phyloP scores from a whole-genome alignment of 2,797 vertebrate species.

The Australoheros facetus region DNA sequence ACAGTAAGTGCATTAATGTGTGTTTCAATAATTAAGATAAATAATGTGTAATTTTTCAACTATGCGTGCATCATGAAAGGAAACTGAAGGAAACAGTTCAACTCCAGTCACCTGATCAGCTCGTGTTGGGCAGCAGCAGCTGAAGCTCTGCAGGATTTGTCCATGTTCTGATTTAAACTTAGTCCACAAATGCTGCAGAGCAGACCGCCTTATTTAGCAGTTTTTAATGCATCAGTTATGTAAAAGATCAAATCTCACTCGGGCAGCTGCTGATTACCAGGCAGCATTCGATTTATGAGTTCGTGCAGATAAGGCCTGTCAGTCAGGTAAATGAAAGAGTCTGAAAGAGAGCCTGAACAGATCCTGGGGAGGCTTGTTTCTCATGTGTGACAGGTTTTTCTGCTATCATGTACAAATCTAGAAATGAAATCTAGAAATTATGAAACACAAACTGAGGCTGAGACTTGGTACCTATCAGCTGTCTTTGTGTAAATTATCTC shows the following conservation, averaged over 20 bases:
- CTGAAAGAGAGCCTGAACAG: too few species aligned
- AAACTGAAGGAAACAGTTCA: not conserved
- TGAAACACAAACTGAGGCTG: not conserved
- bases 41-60: not conserved
- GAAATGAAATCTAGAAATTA: not conserved
- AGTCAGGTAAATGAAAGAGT: not conserved
- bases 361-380: not conserved
- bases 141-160: not conserved
- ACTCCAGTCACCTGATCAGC: not conserved
- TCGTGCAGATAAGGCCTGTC: not conserved
- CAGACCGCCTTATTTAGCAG: not conserved
- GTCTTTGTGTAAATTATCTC: constrained; percentile 5
- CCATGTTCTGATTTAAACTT: not conserved
- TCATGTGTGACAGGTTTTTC: not conserved
- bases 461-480: not conserved
- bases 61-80: not conserved
- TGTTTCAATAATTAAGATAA: not conserved
- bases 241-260: not conserved
- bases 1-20: too few species aligned
- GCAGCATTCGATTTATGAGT: not conserved
- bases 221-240: not conserved
- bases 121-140: not conserved
- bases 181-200: not conserved
- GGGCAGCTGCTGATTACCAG: rapidly evolving
- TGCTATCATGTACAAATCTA: not conserved